phyloP scores from a whole-genome alignment of 2,888 invertebrate genomes.

The Phaonia tiefii region DNA sequence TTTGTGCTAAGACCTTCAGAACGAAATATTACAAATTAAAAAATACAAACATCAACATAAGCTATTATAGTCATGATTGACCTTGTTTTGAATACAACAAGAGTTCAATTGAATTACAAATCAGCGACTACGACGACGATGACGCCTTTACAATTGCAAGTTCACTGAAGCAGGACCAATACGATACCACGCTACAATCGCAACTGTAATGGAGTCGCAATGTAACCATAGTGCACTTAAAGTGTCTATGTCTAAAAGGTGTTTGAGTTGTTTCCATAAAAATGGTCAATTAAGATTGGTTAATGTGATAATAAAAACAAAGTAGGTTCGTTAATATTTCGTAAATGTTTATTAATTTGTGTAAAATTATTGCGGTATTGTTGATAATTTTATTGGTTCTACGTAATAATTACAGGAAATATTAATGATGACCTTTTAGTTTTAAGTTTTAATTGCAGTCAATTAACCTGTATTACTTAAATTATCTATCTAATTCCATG shows the following conservation, averaged over 20 bases:
- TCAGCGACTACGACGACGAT: too few species aligned
- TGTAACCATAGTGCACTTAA: not conserved
- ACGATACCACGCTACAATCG: slow-evolving; percentile 30
- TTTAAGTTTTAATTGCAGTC: slow-evolving; percentile 15
- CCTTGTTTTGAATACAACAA: slow-evolving; percentile 56
- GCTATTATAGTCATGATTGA: slow-evolving; percentile 57
- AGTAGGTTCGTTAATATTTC: not conserved
- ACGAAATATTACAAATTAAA: not conserved
- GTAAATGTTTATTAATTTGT: slow-evolving; percentile 37
- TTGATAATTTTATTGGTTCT: not conserved
- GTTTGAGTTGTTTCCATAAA: slow-evolving; percentile 29
- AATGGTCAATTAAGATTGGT: slow-evolving; percentile 31
- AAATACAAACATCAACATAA: slow-evolving; percentile 15
- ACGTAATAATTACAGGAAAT: slow-evolving; percentile 44
- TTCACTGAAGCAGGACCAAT: slow-evolving; percentile 62
- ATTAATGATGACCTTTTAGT: slow-evolving; percentile 37
- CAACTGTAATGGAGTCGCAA: slow-evolving; percentile 1
- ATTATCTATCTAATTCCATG: too few species aligned
- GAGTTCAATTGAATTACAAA: slow-evolving; percentile 30
- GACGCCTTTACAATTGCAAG: not conserved
- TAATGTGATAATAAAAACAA: slow-evolving; percentile 30
- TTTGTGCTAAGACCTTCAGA: slow-evolving; percentile 57
- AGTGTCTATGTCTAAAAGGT: slow-evolving; percentile 18
- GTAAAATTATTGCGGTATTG: slow-evolving; percentile 11
- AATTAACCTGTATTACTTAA: slow-evolving; percentile 25